These are phyloP conservation scores for Indri indri DNA, from an alignment of 2,113 vertebrate species.

Conservation along the genomic window DNA sequence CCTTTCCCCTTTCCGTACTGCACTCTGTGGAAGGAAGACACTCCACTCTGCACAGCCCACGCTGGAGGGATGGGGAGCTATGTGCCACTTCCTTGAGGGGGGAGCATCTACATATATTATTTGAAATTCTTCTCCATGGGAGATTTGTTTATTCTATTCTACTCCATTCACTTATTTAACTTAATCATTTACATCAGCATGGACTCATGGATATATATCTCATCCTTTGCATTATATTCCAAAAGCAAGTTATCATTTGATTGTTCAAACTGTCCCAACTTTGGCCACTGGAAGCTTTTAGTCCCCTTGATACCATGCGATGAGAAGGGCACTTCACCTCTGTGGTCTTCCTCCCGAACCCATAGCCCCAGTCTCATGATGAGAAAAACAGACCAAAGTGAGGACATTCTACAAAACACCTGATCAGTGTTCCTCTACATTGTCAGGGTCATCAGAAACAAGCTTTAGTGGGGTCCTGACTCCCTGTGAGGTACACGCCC, in stretches of 20 bases:
- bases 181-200: background rate
- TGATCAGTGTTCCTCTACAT: background rate
- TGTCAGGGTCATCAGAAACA: background rate
- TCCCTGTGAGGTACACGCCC: background rate
- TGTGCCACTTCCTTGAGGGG: background rate
- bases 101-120: accelerated
- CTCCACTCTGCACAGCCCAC: background rate
- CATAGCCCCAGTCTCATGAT: background rate
- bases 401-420: background rate
- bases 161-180: too few species aligned
- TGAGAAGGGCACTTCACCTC: background rate
- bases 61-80: accelerated
- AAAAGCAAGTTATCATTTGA: background rate
- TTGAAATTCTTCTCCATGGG: background rate
- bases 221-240: background rate
- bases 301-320: background rate
- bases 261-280: background rate
- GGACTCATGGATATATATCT: background rate
- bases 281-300: background rate
- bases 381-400: background rate
- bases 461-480: background rate
- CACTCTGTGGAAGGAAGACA: background rate
- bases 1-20: background rate
- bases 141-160: too few species aligned
- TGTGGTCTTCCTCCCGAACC: background rate